These are phyloP conservation scores for Diorhabda carinulata DNA, from an alignment of 1,140 invertebrate species.

Conservation along the genomic window DNA sequence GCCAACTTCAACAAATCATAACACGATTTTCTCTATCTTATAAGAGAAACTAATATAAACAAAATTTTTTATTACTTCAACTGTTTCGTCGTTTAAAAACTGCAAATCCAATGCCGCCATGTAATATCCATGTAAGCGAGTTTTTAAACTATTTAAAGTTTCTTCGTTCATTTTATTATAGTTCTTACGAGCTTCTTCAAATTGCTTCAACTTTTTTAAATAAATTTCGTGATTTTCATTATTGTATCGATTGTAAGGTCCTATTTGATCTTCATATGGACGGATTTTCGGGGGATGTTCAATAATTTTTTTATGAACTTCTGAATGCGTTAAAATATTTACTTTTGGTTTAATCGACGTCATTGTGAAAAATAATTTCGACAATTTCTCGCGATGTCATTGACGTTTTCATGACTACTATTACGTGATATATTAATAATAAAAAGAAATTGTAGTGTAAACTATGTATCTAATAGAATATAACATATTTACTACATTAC, in stretches of 20 bases:
- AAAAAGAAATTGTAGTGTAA: too few species aligned
- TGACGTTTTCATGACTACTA: too few species aligned
- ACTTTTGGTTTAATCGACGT: neutral
- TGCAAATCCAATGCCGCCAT: constrained; percentile 14
- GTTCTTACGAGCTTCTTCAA: constrained; percentile 19
- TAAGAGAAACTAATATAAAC: neutral
- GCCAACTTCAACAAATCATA: neutral
- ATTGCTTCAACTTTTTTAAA: constrained; percentile 26
- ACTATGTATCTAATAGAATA: too few species aligned
- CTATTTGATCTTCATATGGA: constrained; percentile 24
- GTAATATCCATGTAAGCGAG: constrained; percentile 21
- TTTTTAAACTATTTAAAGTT: constrained; percentile 18
- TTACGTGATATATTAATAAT: too few species aligned
- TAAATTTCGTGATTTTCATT: constrained; percentile 34
- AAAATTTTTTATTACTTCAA: constrained; percentile 5
- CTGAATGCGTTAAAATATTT: constrained; percentile 3
- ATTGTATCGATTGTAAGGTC: constrained; percentile 25
- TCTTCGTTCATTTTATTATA: constrained; percentile 30
- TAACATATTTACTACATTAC: too few species aligned
- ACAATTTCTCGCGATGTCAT: too few species aligned
- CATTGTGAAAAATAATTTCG: too few species aligned
- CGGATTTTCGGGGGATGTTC: constrained; percentile 17
- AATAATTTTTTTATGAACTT: constrained; percentile 27
- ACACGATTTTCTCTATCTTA: neutral
- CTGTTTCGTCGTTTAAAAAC: constrained; percentile 19